These are phyloP conservation scores for Ypsolopha scabrella DNA, from an alignment of 2,888 invertebrate species.

Conservation along the genomic window DNA sequence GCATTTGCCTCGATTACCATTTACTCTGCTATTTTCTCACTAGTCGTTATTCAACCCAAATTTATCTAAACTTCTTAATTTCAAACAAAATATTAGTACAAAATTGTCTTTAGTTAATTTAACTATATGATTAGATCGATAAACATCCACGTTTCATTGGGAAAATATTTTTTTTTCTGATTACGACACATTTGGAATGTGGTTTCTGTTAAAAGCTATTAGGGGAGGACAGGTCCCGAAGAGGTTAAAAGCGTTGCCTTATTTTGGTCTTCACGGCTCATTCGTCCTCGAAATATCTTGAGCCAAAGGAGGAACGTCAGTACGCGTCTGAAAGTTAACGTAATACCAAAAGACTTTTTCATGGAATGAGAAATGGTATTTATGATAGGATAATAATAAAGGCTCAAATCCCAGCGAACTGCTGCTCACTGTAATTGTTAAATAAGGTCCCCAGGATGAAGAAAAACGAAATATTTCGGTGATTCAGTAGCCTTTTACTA, in stretches of 20 bases:
- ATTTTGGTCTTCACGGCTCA: slow-evolving; percentile 13
- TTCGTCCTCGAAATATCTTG: slow-evolving; percentile 25
- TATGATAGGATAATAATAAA: no score
- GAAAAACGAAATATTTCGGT: no score
- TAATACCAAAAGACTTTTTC: slow-evolving; percentile 18
- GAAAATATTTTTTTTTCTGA: slow-evolving; percentile 16
- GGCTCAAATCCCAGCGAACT: no score
- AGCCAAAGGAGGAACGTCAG: slow-evolving; percentile 28
- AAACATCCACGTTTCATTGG: slow-evolving; percentile 1
- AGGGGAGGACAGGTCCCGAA: slow-evolving; percentile 22
- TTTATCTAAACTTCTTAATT: background rate
- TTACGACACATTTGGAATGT: slow-evolving; percentile 18
- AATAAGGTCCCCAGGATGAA: no score
- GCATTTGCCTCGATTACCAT: slow-evolving; percentile 8
- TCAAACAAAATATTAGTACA: no score
- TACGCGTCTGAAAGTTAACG: slow-evolving; percentile 19
- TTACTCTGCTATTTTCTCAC: background rate
- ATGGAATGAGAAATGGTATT: no score
- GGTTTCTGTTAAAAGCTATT: slow-evolving; percentile 25
- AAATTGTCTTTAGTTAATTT: background rate
- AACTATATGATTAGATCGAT: background rate
- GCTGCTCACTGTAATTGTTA: no score
- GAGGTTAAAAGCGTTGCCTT: slow-evolving; percentile 18
- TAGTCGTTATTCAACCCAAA: background rate
- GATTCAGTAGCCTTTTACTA: no score